Percentiles rank a stretch among this genome's conserved stretches.
Conservation (phyloP, 2,113 vertebrate species). For the Lepus timidus region DNA sequence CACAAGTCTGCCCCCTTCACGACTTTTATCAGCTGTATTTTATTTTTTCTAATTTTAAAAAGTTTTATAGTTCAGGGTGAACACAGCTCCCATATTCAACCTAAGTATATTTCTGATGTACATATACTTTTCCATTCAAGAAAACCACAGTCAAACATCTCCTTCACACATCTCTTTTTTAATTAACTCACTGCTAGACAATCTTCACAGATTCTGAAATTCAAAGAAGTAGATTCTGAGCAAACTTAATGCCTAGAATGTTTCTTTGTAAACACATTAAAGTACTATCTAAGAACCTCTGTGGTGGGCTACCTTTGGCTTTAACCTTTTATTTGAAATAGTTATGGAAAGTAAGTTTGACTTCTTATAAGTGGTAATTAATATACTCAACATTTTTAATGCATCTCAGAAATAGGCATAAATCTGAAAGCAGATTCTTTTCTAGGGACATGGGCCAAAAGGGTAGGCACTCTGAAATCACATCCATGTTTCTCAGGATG, state of each 20-base stretch:
- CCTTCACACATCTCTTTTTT: background rate
- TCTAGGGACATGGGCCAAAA: background rate
- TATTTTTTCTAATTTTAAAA: conserved; percentile 34
- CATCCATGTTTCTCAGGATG: conserved; percentile 45
- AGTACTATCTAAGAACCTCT: conserved; percentile 2
- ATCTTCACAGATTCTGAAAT: conserved; percentile 15
- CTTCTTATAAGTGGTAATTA: background rate
- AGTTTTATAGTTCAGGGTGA: conserved; percentile 13
- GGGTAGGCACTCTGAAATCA: conserved; percentile 12
- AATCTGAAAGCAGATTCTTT: conserved; percentile 14
- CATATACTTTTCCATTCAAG: conserved; percentile 14
- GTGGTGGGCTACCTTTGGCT: background rate
- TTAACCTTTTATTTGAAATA: conserved; percentile 52
- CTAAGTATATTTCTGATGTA: conserved; percentile 30
- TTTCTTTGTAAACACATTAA: conserved; percentile 42
- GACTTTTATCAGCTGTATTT: background rate
- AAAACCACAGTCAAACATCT: background rate
- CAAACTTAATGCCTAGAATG: background rate
- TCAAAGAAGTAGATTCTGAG: conserved; percentile 8
- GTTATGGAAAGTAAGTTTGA: conserved; percentile 36
- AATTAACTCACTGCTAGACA: conserved; percentile 8
- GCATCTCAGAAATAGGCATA: background rate
- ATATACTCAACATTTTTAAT: conserved; percentile 28
- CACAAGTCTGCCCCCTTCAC: too few species aligned
- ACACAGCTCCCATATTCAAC: background rate